phyloP scores from a whole-genome alignment of 1,140 invertebrate genomes.

The Charaxes varanes region DNA sequence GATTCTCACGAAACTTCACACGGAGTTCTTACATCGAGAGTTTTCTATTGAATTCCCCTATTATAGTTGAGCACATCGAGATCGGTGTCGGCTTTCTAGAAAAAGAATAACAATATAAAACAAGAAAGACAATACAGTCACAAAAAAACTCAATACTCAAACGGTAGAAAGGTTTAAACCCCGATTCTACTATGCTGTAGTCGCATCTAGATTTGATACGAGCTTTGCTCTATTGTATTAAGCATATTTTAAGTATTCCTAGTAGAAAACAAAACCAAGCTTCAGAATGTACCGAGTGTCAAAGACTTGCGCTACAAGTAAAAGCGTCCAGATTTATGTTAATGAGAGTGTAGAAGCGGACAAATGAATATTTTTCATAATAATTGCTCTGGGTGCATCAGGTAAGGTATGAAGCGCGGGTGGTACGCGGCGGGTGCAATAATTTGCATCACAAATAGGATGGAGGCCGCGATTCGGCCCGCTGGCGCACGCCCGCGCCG shows the following conservation, averaged over 20 bases:
- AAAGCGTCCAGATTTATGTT: constrained; percentile 42
- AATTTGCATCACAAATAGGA: constrained; percentile 72
- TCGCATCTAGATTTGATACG: no score
- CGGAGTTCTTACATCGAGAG: constrained; percentile 46
- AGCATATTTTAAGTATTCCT: no score
- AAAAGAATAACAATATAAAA: constrained; percentile 10
- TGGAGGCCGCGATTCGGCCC: constrained; percentile 40
- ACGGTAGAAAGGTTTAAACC: no score
- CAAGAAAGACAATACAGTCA: background rate
- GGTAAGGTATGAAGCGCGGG: constrained; percentile 53
- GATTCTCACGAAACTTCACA: constrained; percentile 66
- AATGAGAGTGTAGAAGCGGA: constrained; percentile 50
- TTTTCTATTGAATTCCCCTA: constrained; percentile 61
- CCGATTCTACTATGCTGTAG: no score
- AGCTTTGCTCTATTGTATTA: no score
- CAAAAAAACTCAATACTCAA: no score
- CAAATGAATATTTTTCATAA: constrained; percentile 71
- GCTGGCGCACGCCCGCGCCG: constrained; percentile 34
- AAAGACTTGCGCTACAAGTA: no score
- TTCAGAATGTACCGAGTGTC: no score
- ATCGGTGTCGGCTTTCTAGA: constrained; percentile 36
- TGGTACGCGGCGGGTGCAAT: constrained; percentile 46
- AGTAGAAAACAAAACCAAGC: no score
- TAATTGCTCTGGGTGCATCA: constrained; percentile 60
- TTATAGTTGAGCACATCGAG: constrained; percentile 31